Evolutionary conservation across 2,113 vertebrate genomes (phyloP).

Genomic region (Nycticebus coucang): DNA sequence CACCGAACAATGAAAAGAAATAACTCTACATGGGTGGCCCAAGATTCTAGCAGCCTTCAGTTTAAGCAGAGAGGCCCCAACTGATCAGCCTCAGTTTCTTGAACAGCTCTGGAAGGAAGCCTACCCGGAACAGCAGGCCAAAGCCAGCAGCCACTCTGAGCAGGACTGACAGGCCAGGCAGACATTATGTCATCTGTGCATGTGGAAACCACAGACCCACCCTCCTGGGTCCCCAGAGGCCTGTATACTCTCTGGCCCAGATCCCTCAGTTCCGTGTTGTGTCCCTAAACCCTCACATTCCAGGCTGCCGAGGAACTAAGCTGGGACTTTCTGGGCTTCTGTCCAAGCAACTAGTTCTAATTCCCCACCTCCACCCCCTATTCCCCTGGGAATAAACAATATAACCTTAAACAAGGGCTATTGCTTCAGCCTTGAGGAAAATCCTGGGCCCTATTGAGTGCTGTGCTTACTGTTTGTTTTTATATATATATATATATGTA

Average conservation of each 20-base stretch:
- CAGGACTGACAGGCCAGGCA: constrained; percentile 38
- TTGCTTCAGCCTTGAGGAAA: constrained; percentile 45
- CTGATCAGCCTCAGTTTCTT: neutral
- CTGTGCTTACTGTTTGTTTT: neutral
- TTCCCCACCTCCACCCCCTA: neutral
- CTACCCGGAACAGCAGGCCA: neutral
- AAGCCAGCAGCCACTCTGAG: neutral
- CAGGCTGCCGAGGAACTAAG: constrained; percentile 54
- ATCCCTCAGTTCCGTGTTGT: constrained; percentile 21
- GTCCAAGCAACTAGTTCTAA: constrained; percentile 44
- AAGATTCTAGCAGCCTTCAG: neutral
- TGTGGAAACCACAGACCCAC: constrained; percentile 61
- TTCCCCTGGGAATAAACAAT: constrained; percentile 60
- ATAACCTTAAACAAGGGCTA: constrained; percentile 55
- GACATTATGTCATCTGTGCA: constrained; percentile 70
- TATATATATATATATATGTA: neutral
- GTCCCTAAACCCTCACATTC: constrained; percentile 41
- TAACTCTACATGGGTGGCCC: neutral
- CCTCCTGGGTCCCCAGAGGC: constrained; percentile 32
- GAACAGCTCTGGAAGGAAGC: neutral
- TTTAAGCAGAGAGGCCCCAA: neutral
- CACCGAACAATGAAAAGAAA: neutral
- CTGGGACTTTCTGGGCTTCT: constrained; percentile 53
- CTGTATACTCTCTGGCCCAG: neutral
- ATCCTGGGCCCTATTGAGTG: neutral